phyloP scores from a whole-genome alignment of 23 tunicate species.

The Corella eumyota region DNA sequence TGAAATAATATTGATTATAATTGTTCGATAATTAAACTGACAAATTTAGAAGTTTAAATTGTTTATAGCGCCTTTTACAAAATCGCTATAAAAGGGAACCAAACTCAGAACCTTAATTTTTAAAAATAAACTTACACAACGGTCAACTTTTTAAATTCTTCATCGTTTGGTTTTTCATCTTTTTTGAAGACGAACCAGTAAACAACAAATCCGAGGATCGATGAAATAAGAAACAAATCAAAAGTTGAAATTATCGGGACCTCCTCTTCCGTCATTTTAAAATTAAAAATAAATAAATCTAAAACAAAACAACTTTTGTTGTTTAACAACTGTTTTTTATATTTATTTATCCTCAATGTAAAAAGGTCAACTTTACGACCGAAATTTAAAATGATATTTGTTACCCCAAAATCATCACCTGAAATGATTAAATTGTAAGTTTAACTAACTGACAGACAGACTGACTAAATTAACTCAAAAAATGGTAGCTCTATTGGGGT shows the following conservation, averaged over 20 bases:
- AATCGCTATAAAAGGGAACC: no score
- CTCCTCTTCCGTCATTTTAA: slow-evolving; percentile 18
- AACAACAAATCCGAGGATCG: slow-evolving; percentile 53
- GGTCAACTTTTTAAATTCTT: slow-evolving; percentile 53
- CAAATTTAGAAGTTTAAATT: no score
- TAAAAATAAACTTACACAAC: slow-evolving; percentile 65
- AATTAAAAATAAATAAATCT: not conserved
- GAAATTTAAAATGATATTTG: not conserved
- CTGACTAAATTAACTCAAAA: no score
- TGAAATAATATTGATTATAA: no score
- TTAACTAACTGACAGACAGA: no score
- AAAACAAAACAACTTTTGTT: not conserved
- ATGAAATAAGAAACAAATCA: slow-evolving; percentile 64
- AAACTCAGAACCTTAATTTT: not conserved
- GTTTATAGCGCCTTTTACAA: no score
- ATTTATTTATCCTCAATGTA: not conserved
- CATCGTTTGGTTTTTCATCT: slow-evolving; percentile 72
- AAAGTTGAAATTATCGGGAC: slow-evolving; percentile 49
- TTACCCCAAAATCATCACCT: not conserved
- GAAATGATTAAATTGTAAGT: no score
- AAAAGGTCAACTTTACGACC: not conserved
- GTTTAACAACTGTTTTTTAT: not conserved
- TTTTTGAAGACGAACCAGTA: slow-evolving; percentile 77
- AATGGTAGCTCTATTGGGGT: no score
- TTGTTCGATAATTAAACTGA: no score